phyloP scores from a whole-genome alignment of 2,888 invertebrate genomes.

The Epistrophe grossulariae region DNA sequence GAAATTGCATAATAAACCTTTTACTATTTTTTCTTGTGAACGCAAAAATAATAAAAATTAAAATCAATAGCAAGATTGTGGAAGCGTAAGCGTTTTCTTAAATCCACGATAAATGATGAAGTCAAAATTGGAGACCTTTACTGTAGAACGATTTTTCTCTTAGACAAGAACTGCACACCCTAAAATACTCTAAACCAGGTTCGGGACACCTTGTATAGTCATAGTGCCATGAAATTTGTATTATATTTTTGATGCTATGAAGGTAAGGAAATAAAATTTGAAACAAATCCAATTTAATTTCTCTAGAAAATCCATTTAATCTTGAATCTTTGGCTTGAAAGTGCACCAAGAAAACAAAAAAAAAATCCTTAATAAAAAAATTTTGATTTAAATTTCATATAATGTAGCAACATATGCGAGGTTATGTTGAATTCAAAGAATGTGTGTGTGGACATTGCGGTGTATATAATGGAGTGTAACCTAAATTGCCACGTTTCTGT shows the following conservation, averaged over 20 bases:
- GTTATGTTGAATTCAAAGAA: not conserved
- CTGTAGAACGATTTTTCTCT: too few relatives aligned
- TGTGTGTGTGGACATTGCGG: constrained; percentile 19
- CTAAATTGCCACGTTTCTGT: constrained; percentile 44
- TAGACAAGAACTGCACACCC: too few relatives aligned
- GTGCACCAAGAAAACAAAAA: not conserved
- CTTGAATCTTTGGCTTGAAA: not conserved
- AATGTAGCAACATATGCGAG: not conserved
- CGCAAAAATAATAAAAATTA: too few relatives aligned
- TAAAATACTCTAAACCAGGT: too few relatives aligned
- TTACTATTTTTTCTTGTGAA: too few relatives aligned
- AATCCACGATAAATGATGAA: too few relatives aligned
- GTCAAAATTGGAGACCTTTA: too few relatives aligned
- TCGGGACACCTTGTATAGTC: too few relatives aligned
- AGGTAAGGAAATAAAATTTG: not conserved
- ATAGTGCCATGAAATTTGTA: not conserved
- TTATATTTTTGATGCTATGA: not conserved
- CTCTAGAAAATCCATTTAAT: constrained; percentile 9
- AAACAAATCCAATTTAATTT: constrained; percentile 8
- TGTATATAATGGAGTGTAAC: constrained; percentile 21
- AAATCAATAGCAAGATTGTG: too few relatives aligned
- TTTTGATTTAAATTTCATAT: not conserved
- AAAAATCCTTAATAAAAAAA: not conserved
- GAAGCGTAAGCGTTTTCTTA: too few relatives aligned
- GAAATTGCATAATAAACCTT: too few relatives aligned